phyloP scores from a whole-genome alignment of 2,797 vertebrate genomes.

The Myotis pilosus region DNA sequence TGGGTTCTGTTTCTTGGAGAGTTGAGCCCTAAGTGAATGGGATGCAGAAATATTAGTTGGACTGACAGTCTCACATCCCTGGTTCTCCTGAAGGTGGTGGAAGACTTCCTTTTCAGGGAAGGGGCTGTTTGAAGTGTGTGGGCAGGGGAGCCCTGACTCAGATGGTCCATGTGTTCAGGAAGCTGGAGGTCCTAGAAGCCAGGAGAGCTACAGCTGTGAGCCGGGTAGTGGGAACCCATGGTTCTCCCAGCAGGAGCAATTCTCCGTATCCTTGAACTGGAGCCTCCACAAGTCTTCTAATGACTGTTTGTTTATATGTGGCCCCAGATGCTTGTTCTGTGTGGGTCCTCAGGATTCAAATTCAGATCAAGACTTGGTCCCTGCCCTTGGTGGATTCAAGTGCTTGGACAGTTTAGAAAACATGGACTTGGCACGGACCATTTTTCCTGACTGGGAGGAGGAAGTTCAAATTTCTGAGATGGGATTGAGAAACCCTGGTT shows the following conservation, averaged over 20 bases:
- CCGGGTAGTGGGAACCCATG: not conserved
- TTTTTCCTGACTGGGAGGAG: not conserved
- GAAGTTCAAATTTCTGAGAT: slow-evolving; percentile 27
- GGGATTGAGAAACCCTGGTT: slow-evolving; percentile 44
- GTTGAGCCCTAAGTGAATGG: not conserved
- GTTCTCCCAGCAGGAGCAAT: not conserved
- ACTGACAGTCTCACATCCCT: too few relatives aligned
- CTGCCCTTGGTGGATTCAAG: not conserved
- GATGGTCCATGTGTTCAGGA: not conserved
- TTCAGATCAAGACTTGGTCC: not conserved
- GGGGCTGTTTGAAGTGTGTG: not conserved
- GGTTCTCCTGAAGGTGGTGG: not conserved
- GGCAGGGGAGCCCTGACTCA: not conserved
- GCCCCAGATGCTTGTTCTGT: too few relatives aligned
- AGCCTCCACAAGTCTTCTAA: not conserved
- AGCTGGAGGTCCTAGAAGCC: not conserved
- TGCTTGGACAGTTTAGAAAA: not conserved
- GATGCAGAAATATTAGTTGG: not conserved
- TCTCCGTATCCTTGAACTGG: not conserved
- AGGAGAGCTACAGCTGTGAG: not conserved
- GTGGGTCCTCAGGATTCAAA: not conserved
- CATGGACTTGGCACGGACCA: not conserved
- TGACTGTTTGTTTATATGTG: not conserved
- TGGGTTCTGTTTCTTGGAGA: not conserved
- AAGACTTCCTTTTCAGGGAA: not conserved